Evolutionary conservation across 2,797 vertebrate genomes (phyloP).

Genomic region (Lateolabrax maculatus): DNA sequence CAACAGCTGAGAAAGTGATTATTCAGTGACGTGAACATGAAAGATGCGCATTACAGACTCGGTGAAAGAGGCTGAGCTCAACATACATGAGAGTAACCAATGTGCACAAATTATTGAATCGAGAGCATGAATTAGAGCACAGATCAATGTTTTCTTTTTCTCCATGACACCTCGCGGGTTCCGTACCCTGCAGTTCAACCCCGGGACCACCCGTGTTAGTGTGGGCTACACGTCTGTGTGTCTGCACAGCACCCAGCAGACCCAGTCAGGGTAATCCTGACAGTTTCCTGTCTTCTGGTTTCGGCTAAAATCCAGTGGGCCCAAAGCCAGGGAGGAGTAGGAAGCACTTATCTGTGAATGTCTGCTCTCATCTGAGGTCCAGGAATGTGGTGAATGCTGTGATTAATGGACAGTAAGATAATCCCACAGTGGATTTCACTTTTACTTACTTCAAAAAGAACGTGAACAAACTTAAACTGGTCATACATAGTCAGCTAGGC

Average conservation of each 20-base stretch:
- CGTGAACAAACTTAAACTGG: background rate
- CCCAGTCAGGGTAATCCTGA: slow-evolving; percentile 66
- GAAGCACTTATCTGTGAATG: slow-evolving; percentile 62
- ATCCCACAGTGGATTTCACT: slow-evolving; percentile 5
- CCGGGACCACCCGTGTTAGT: slow-evolving; percentile 2
- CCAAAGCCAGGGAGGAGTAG: slow-evolving; percentile 70
- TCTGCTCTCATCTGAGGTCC: slow-evolving; percentile 52
- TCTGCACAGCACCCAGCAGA: slow-evolving; percentile 44
- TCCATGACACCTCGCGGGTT: background rate
- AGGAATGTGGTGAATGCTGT: slow-evolving; percentile 56
- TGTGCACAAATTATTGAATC: background rate
- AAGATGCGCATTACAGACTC: too few relatives aligned
- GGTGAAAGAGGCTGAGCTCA: background rate
- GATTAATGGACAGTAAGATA: slow-evolving; percentile 27
- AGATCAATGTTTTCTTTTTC: background rate
- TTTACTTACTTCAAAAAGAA: background rate
- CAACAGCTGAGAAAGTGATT: background rate
- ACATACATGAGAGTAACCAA: background rate
- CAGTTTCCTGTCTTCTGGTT: slow-evolving; percentile 68
- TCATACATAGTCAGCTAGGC: background rate
- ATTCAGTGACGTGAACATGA: background rate
- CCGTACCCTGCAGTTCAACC: slow-evolving; percentile 9
- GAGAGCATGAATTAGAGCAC: background rate
- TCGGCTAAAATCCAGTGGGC: slow-evolving; percentile 54
- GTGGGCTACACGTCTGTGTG: slow-evolving; percentile 24